Evolutionary conservation across 1,140 invertebrate genomes (phyloP).

Genomic region (Gryllus bimaculatus): DNA sequence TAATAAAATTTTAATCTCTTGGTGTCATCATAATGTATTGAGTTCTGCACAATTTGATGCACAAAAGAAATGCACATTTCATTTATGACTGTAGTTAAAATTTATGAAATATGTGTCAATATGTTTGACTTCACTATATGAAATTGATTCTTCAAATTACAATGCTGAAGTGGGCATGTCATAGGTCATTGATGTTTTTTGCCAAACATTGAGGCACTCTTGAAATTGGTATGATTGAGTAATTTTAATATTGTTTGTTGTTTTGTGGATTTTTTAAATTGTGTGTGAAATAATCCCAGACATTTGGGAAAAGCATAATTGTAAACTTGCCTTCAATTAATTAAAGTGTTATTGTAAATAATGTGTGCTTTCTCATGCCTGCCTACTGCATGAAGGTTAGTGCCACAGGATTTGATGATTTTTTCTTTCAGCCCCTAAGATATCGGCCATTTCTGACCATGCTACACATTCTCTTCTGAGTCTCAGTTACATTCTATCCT

Average conservation of each 20-base stretch:
- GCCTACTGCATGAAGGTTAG: too few species aligned
- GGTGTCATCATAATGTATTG: conserved; percentile 8
- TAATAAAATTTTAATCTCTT: not conserved
- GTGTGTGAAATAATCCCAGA: conserved; percentile 7
- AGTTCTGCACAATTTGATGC: not conserved
- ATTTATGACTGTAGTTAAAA: not conserved
- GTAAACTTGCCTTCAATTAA: conserved; percentile 19
- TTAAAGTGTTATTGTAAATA: conserved; percentile 15
- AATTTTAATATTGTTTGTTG: not conserved
- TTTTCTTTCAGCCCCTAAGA: too few species aligned
- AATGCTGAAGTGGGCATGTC: not conserved
- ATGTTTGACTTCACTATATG: not conserved
- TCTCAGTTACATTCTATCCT: too few species aligned
- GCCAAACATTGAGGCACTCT: not conserved
- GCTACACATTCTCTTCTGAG: too few species aligned
- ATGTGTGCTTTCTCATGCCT: too few species aligned
- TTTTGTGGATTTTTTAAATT: conserved; percentile 12
- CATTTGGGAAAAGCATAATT: conserved; percentile 12
- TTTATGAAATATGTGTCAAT: not conserved
- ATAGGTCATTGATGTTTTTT: conserved; percentile 9
- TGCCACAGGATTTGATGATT: too few species aligned
- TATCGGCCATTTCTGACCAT: too few species aligned
- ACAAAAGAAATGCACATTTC: conserved; percentile 11
- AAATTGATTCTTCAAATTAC: not conserved
- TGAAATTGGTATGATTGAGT: not conserved